phyloP scores from a whole-genome alignment of 1,140 invertebrate genomes.

The Leptinotarsa texana region DNA sequence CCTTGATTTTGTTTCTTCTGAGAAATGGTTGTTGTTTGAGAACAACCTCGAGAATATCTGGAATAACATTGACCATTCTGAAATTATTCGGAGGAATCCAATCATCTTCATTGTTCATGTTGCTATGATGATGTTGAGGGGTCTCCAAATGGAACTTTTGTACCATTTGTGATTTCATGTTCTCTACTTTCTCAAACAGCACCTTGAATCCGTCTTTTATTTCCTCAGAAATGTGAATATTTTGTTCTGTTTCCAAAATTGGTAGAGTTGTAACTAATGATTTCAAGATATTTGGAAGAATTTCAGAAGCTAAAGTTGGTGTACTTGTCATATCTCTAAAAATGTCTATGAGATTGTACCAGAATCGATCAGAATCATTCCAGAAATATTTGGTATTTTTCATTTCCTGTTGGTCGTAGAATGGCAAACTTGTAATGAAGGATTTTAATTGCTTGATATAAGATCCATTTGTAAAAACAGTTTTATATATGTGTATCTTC shows the following conservation, averaged over 20 bases:
- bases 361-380: constrained; percentile 36
- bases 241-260: neutral
- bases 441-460: constrained; percentile 30
- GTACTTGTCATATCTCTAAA: constrained; percentile 19
- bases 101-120: constrained; percentile 43
- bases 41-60: constrained; percentile 53
- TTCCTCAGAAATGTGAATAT: constrained; percentile 6
- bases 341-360: constrained; percentile 25
- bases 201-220: neutral
- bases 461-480: constrained; percentile 26
- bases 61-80: constrained; percentile 57
- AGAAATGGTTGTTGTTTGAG: constrained; percentile 56
- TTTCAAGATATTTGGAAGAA: neutral
- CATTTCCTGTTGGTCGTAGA: neutral
- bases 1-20: constrained; percentile 66
- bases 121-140: neutral
- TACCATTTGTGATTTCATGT: neutral
- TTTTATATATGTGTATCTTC: constrained; percentile 31
- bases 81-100: constrained; percentile 56
- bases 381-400: constrained; percentile 34
- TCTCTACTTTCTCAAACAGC: constrained; percentile 29
- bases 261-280: neutral
- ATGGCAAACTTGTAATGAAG: constrained; percentile 26
- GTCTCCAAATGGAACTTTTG: neutral
- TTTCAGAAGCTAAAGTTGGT: constrained; percentile 6